Evolutionary conservation across 1,140 invertebrate genomes (phyloP), one percentile per base, ranked within the genome.

Genomic region (Zaprionus africanus): DNA sequence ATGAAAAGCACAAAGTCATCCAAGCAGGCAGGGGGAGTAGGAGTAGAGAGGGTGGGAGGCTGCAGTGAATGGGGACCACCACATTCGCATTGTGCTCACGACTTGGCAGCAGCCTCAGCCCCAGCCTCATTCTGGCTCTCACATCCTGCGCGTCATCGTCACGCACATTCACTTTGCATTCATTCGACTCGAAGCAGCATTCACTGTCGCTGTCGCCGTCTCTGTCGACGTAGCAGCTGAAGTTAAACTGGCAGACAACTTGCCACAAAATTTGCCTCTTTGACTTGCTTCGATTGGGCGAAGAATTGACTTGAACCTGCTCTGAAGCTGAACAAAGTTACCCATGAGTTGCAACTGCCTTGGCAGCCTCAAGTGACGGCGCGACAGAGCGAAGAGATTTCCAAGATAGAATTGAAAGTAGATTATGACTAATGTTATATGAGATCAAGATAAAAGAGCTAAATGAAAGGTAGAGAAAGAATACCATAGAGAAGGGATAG

Each of bases 1-100:
- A 87, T 87, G 87, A 91, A 91, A 91, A 90, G 82, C 87, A 82
- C 78, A 83, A 77, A 91, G 87, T 91, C 87, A 91, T 91, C 76
- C 68, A 34, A 34, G 65, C 28, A 46, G 13, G 12, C 11, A 26
- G 43, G 5, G 24, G 31, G 31, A 34, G 9, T 9, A 38, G 43
- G 13, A 19, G 56, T 28, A 31, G 17, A n/a, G 31, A 1, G n/a
- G 5, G 26, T 12, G 68, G 57, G 19, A 51, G 54, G 26, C 5
- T 34, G 67, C n/a, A 34, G 41, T 61, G 38, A n/a, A 38, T 19
- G 26, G 31, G 34, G 46, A 60, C 57, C 72, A 22, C 64, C 57
- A 59, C 51, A 61, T 66, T 46, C 54, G 62, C 66, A 69, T 71
- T 71, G 65, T 68, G 65, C 61, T 73, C 53, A 69, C 59, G 41